These are phyloP conservation scores for Hydraecia micacea DNA, from an alignment of 2,888 invertebrate species.

Conservation along the genomic window DNA sequence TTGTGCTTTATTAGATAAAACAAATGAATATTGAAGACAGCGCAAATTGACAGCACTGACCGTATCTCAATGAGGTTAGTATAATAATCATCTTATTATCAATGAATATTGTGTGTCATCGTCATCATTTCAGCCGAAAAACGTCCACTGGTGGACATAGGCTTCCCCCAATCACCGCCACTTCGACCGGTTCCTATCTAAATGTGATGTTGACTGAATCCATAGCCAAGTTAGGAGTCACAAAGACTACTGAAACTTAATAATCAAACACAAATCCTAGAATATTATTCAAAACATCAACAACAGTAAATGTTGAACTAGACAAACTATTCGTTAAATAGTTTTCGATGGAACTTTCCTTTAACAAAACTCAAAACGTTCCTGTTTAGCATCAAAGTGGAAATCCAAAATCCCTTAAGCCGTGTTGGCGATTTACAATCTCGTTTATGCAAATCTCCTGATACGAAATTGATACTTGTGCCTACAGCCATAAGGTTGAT, in stretches of 20 bases:
- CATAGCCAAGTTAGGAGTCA: not conserved
- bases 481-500: slow-evolving; percentile 53
- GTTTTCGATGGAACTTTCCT: slow-evolving; percentile 80
- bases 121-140: too few species aligned
- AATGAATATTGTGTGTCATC: not conserved
- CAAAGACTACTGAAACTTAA: slow-evolving; percentile 7
- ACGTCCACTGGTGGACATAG: too few species aligned
- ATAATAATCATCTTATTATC: not conserved
- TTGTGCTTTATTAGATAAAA: not conserved
- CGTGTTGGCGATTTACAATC: slow-evolving; percentile 79
- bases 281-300: slow-evolving; percentile 57
- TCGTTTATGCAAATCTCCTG: slow-evolving; percentile 50
- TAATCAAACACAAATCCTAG: slow-evolving; percentile 13
- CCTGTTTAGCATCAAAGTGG: slow-evolving; percentile 86
- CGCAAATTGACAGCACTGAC: not conserved
- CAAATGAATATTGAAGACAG: not conserved
- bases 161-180: too few species aligned
- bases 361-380: slow-evolving; percentile 82
- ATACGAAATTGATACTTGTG: slow-evolving; percentile 63
- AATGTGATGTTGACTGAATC: not conserved
- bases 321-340: slow-evolving; percentile 78
- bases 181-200: not conserved
- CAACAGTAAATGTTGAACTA: slow-evolving; percentile 60
- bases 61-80: not conserved
- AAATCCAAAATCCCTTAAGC: slow-evolving; percentile 88